Evolutionary conservation across 37 sponge, comb jelly and placozoan genomes (phyloP), one percentile per base, ranked within the genome.

Genomic region (Amphimedon queenslandica): DNA sequence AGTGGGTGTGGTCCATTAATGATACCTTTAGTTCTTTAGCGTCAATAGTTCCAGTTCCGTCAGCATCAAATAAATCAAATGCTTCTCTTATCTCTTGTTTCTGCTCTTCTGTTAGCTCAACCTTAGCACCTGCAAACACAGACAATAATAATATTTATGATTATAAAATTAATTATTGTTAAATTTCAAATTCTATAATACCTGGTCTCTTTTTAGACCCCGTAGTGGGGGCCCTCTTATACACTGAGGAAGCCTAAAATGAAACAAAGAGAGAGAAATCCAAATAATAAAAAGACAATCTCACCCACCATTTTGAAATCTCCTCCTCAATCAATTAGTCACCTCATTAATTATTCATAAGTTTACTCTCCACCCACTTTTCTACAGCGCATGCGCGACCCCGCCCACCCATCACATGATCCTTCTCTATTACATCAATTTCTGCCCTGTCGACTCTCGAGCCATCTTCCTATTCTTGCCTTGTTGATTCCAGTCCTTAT

Each of bases 41-140:
- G 60, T 98, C 99, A 55, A 98, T 98, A 3, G 80, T 89, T 2
- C 99, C 99, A 40, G 92, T 86, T 11, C 99, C 99, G 75, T 94
- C 95, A 8, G 96, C 82, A 83, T 98, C 99, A 76, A 98, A 98
- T 35, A 98, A 77, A 57, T 98, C 99, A 74, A 98, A 98, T 39
- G 99, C 99, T 70, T 98, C 99, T 56, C 88, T 78, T 53, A 98
- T 94, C 60, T 98, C 99, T 42, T 98, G 99, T 72, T 91, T 94
- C 73, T 98, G 99, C 53, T 98, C 99, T 60, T 98, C 99, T 16
- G 99, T 94, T 42, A 98, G 82, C 69, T 98, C 99, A 56, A 75
- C 71, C 57, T 87, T 88, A 18, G 98, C 95, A 40, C 86, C 96
- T 92, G 67, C 18, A 40, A 25, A 20, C n/a, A n/a, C 11, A 27